Conservation (phyloP, 1,140 invertebrate species). For the Centruroides sculpturatus region DNA sequence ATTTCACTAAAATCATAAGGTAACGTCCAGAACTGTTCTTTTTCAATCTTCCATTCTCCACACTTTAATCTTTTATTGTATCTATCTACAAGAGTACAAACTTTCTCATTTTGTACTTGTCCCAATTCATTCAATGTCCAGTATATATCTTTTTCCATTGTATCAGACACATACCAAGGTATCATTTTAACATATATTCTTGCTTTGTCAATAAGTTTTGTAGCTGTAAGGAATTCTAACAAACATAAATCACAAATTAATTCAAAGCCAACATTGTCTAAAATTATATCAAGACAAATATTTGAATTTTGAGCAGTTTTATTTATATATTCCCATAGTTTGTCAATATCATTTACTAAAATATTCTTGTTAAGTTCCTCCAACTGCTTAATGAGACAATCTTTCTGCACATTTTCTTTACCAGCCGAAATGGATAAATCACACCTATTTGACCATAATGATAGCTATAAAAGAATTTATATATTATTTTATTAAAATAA, state of each 20-base stretch:
- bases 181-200: constrained; percentile 75
- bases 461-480: constrained; percentile 27
- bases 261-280: constrained; percentile 92
- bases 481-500: not conserved
- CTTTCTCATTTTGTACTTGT: constrained; percentile 5
- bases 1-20: constrained; percentile 68
- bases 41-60: constrained; percentile 28
- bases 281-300: constrained; percentile 51
- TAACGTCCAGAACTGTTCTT: constrained; percentile 74
- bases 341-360: constrained; percentile 43
- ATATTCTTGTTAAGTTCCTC: constrained; percentile 48
- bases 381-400: constrained; percentile 46
- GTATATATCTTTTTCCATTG: constrained; percentile 55
- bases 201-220: constrained; percentile 50
- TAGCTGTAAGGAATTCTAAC: constrained; percentile 55
- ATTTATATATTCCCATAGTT: constrained; percentile 5
- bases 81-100: constrained; percentile 24
- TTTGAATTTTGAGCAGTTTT: constrained; percentile 5
- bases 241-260: constrained; percentile 78
- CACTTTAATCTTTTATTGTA: constrained; percentile 40
- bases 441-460: constrained; percentile 54
- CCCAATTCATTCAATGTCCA: constrained; percentile 42
- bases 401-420: constrained; percentile 35
- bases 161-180: constrained; percentile 96
- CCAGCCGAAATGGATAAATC: constrained; percentile 78